A percentile compares a stretch with the other conserved stretches of the same genome.
phyloP scores from a whole-genome alignment of 2,113 vertebrate species.

The Corynorhinus townsendii region DNA sequence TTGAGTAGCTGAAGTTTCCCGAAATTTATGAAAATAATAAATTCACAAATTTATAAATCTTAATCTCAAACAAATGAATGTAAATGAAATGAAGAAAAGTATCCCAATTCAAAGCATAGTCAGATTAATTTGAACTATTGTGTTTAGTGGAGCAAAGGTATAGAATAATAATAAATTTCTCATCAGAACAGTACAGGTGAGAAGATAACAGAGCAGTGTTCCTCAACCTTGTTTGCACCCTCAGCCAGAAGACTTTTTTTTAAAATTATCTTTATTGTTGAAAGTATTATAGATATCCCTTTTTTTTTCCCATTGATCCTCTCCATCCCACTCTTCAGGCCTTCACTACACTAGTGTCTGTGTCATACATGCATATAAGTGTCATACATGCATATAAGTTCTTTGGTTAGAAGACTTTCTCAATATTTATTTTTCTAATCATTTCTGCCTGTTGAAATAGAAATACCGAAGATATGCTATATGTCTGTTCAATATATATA shows the following conservation, averaged over 20 bases:
- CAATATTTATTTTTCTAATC: not conserved
- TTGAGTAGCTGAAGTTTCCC: not conserved
- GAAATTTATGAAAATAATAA: not conserved
- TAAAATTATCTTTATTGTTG: no score
- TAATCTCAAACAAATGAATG: not conserved
- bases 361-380: no score
- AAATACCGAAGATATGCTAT: not conserved
- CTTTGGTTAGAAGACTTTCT: no score
- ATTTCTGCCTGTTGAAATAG: not conserved
- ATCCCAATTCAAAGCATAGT: not conserved
- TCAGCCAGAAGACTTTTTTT: not conserved
- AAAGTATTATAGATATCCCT: no score
- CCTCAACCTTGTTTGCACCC: not conserved
- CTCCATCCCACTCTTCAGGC: no score
- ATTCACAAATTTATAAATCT: not conserved
- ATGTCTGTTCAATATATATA: not conserved
- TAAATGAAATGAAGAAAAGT: not conserved
- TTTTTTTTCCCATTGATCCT: no score
- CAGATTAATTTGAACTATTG: not conserved
- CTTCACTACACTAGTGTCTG: no score
- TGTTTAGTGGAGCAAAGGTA: not conserved
- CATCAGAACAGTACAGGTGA: not conserved
- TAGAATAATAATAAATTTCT: not conserved
- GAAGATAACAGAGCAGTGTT: not conserved
- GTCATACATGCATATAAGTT: no score